These are phyloP conservation scores for Marronus borbonicus DNA, from an alignment of 2,888 invertebrate species.

Conservation along the genomic window DNA sequence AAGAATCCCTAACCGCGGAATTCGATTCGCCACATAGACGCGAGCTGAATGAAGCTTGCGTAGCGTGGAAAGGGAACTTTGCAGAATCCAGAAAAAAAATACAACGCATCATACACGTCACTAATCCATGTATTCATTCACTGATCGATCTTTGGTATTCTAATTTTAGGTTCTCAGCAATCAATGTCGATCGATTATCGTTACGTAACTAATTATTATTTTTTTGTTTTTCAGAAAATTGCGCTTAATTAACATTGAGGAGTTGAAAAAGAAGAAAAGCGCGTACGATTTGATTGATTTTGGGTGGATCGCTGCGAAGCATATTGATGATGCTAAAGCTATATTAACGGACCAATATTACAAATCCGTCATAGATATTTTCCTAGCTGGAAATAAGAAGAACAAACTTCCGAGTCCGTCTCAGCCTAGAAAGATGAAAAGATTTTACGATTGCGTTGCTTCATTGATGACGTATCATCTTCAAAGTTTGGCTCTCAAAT, in stretches of 20 bases:
- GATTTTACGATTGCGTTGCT: constrained; percentile 89
- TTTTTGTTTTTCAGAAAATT: constrained; percentile 58
- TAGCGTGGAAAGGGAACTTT: constrained; percentile 77
- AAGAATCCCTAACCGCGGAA: constrained; percentile 72
- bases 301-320: constrained; percentile 72
- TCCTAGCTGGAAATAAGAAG: constrained; percentile 79
- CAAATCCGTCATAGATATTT: constrained; percentile 76
- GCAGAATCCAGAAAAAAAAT: constrained; percentile 70
- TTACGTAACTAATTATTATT: not conserved
- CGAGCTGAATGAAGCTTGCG: constrained; percentile 77
- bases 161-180: constrained; percentile 77
- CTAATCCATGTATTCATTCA: constrained; percentile 87
- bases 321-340: constrained; percentile 80
- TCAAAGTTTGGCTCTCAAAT: constrained; percentile 85
- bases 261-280: constrained; percentile 74
- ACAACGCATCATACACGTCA: constrained; percentile 78
- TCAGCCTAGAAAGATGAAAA: constrained; percentile 78
- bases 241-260: constrained; percentile 75
- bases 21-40: constrained; percentile 72
- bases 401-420: constrained; percentile 79
- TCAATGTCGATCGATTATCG: not conserved
- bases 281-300: constrained; percentile 82
- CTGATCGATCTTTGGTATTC: constrained; percentile 87
- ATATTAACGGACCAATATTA: constrained; percentile 79
- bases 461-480: constrained; percentile 92